phyloP scores from a whole-genome alignment of 2,113 vertebrate species.

The Bothrops jararaca region DNA sequence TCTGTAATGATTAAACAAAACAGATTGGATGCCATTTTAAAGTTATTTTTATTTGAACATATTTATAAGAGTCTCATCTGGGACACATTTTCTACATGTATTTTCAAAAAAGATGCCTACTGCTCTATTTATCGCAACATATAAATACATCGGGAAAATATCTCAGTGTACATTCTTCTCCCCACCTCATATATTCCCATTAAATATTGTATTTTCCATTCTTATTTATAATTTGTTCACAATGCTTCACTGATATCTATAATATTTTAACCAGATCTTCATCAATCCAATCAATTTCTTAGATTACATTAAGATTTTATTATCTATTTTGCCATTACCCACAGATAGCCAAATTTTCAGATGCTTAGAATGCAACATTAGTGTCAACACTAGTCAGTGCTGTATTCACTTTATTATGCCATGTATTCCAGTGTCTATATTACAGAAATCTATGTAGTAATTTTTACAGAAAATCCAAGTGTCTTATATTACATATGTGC shows the following conservation, averaged over 20 bases:
- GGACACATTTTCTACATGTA: neutral
- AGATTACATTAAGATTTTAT: neutral
- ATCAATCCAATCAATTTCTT: neutral
- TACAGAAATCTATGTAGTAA: neutral
- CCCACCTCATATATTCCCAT: neutral
- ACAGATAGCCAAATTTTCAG: neutral
- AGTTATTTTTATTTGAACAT: slow-evolving; percentile 11
- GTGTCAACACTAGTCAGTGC: neutral
- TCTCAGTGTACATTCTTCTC: neutral
- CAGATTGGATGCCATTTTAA: neutral
- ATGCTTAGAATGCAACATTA: neutral
- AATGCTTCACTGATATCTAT: neutral
- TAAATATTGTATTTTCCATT: neutral
- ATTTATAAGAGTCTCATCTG: neutral
- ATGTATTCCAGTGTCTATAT: neutral
- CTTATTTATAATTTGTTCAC: neutral
- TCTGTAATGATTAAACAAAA: neutral
- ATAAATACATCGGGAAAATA: fast-evolving
- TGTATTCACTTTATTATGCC: neutral
- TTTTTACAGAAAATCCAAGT: neutral
- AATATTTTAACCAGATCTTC: fast-evolving
- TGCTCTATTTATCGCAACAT: neutral
- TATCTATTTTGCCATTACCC: neutral
- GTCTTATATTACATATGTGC: neutral
- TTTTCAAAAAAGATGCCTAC: neutral